These are phyloP conservation scores for Agrypnia vestita DNA, from an alignment of 1,140 invertebrate genomes.

Conservation along the genomic window DNA sequence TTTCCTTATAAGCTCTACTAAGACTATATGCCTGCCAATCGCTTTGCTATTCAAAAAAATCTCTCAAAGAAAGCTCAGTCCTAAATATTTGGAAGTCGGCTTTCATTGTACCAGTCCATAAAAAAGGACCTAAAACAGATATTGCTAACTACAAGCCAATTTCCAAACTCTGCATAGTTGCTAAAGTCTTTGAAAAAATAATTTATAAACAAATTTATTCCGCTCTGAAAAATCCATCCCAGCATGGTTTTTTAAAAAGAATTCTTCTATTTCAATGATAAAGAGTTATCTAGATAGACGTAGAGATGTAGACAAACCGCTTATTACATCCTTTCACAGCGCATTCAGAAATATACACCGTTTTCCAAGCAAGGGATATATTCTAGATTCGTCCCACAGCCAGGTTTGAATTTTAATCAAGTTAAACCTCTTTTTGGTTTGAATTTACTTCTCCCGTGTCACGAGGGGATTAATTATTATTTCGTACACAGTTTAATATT, in stretches of 20 bases:
- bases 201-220: conserved; percentile 1
- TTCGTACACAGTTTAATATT: too few relatives aligned
- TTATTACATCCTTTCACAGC: too few relatives aligned
- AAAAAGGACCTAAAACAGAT: conserved; percentile 52
- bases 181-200: conserved; percentile 45
- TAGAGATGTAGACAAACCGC: too few relatives aligned
- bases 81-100: conserved; percentile 57
- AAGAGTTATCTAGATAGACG: too few relatives aligned
- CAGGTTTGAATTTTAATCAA: too few relatives aligned
- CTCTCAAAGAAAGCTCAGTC: conserved; percentile 47
- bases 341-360: too few relatives aligned
- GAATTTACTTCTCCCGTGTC: too few relatives aligned
- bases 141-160: conserved; percentile 61
- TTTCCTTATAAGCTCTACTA: conserved; percentile 50
- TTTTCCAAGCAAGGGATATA: too few relatives aligned
- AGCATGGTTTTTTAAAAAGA: conserved; percentile 18
- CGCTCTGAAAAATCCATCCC: neutral
- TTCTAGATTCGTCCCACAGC: too few relatives aligned
- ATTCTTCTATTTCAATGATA: too few relatives aligned
- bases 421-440: too few relatives aligned
- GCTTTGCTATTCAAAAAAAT: conserved; percentile 56
- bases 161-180: conserved; percentile 53
- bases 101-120: conserved; percentile 59
- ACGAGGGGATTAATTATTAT: too few relatives aligned
- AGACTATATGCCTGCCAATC: conserved; percentile 49